These are phyloP conservation scores for Piaya cayana DNA, from an alignment of 2,113 vertebrate species.

Conservation along the genomic window DNA sequence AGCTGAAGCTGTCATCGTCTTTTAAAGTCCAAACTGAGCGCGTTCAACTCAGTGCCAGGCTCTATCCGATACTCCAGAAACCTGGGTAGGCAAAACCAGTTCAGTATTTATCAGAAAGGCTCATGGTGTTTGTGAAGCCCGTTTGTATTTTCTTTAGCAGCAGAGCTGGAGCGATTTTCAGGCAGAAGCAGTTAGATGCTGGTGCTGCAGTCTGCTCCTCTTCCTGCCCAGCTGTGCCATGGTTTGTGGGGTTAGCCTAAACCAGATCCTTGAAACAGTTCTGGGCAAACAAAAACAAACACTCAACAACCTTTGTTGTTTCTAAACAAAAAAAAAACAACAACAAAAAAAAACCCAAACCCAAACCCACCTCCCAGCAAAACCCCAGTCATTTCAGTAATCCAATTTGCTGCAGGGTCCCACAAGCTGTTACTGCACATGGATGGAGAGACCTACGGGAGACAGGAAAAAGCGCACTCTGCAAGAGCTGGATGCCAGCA, in stretches of 20 bases:
- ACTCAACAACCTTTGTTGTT: slow-evolving; percentile 47
- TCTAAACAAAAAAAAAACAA: background rate
- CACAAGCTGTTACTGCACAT: background rate
- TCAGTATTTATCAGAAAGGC: background rate
- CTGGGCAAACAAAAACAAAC: slow-evolving; percentile 52
- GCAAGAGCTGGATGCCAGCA: slow-evolving; percentile 4
- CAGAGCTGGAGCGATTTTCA: background rate
- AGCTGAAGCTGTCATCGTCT: background rate
- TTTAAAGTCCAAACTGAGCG: background rate
- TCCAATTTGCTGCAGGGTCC: slow-evolving; percentile 20
- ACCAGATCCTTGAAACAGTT: slow-evolving; percentile 40
- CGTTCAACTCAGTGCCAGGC: background rate
- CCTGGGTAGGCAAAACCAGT: background rate
- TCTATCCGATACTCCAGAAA: background rate
- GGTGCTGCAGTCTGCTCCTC: slow-evolving; percentile 27
- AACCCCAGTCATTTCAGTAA: slow-evolving; percentile 12
- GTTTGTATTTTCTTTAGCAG: slow-evolving; percentile 6
- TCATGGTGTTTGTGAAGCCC: background rate
- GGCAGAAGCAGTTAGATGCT: background rate
- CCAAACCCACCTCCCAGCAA: slow-evolving; percentile 2
- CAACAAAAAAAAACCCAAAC: no score
- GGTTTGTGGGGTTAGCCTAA: slow-evolving; percentile 40
- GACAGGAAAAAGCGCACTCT: background rate
- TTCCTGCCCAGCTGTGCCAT: slow-evolving; percentile 69
- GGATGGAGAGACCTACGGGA: background rate